phyloP scores from a whole-genome alignment of 2,113 vertebrate genomes.

The Sorex fumeus region DNA sequence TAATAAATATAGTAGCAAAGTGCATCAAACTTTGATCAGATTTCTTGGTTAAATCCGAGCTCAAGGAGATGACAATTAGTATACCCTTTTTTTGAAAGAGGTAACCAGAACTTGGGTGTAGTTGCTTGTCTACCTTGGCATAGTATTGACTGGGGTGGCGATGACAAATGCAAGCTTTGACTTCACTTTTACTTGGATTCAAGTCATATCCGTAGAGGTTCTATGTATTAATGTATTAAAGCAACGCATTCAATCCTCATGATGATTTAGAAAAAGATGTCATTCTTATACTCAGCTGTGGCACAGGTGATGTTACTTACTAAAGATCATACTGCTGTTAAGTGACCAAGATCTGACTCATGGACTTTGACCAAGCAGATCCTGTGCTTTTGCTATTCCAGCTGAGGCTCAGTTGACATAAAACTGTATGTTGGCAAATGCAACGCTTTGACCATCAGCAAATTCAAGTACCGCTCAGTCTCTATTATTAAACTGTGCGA shows the following conservation, averaged over 20 bases:
- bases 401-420: not conserved
- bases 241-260: not conserved
- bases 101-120: not conserved
- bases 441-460: not conserved
- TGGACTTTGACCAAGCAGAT: too few species aligned
- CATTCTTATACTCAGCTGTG: not conserved
- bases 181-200: not conserved
- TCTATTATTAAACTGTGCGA: not conserved
- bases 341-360: not conserved
- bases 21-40: not conserved
- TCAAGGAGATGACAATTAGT: fast-evolving
- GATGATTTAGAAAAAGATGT: not conserved
- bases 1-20: too few species aligned
- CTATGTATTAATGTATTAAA: not conserved
- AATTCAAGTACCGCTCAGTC: not conserved
- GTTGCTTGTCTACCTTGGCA: not conserved
- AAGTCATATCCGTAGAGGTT: not conserved
- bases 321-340: not conserved
- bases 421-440: too few species aligned
- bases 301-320: not conserved
- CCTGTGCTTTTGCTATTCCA: not conserved
- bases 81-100: not conserved
- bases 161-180: not conserved
- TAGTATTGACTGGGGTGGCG: fast-evolving
- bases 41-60: not conserved